Percentiles rank a stretch among this genome's conserved stretches.
phyloP scores from a whole-genome alignment of 2,888 invertebrate genomes.

The Aleiodes alternator region DNA sequence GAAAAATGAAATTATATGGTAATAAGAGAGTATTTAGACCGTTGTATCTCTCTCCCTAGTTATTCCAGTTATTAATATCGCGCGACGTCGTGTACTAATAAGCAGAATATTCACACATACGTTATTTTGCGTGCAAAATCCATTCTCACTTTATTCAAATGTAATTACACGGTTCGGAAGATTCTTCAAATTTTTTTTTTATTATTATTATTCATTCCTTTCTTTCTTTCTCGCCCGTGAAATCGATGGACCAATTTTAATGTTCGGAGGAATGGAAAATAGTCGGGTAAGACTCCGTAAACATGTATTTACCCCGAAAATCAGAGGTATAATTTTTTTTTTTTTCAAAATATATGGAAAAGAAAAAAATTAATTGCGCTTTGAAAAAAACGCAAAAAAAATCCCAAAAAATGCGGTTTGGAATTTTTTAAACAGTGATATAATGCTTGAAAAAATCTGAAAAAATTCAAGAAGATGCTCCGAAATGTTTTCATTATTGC shows the following conservation, averaged over 20 bases:
- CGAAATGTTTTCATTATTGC: too few species aligned
- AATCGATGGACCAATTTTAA: conserved; percentile 22
- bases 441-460: too few species aligned
- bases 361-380: too few species aligned
- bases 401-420: too few species aligned
- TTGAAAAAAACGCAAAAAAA: too few species aligned
- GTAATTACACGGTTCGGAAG: conserved; percentile 42
- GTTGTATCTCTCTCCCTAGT: conserved; percentile 54
- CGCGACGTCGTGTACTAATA: conserved; percentile 55
- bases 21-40: conserved; percentile 71
- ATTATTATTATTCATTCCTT: background rate
- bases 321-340: background rate
- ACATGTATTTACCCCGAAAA: background rate
- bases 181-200: background rate
- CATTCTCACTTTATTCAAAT: conserved; percentile 61
- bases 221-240: conserved; percentile 32
- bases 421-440: too few species aligned
- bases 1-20: conserved; percentile 65
- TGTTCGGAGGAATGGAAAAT: conserved; percentile 16
- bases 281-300: background rate
- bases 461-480: too few species aligned
- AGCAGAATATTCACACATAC: conserved; percentile 34
- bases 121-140: background rate
- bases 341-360: too few species aligned
- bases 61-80: conserved; percentile 65